Conservation (phyloP, 2,113 vertebrate genomes). For the Campylomormyrus numenius region DNA sequence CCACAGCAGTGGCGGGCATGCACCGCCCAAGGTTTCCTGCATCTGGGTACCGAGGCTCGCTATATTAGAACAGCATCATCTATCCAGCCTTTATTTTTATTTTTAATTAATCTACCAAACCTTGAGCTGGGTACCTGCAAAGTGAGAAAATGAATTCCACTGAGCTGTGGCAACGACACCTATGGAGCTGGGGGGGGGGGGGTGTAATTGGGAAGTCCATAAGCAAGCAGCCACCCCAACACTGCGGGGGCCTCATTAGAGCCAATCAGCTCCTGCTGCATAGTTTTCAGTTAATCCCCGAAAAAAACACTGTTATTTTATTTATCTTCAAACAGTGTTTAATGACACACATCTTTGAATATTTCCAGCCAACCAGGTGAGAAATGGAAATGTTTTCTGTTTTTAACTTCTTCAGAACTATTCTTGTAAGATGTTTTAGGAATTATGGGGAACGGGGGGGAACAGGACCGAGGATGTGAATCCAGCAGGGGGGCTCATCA, state of each 20-base stretch:
- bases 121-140: background rate
- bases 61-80: background rate
- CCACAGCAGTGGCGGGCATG: no score
- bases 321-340: background rate
- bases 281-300: background rate
- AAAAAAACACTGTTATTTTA: background rate
- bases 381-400: background rate
- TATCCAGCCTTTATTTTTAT: background rate
- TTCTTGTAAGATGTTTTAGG: background rate
- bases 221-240: background rate
- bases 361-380: background rate
- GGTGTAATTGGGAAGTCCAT: background rate
- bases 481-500: background rate
- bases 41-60: background rate
- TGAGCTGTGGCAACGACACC: background rate
- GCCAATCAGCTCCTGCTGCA: background rate
- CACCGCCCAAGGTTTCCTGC: background rate
- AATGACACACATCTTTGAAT: background rate
- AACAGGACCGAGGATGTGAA: background rate
- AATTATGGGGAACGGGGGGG: background rate
- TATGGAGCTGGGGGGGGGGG: background rate
- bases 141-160: background rate
- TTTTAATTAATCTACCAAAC: background rate
- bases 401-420: background rate
- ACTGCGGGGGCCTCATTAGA: background rate